Conservation (phyloP, 2,888 invertebrate genomes). For the Sesia bembeciformis region DNA sequence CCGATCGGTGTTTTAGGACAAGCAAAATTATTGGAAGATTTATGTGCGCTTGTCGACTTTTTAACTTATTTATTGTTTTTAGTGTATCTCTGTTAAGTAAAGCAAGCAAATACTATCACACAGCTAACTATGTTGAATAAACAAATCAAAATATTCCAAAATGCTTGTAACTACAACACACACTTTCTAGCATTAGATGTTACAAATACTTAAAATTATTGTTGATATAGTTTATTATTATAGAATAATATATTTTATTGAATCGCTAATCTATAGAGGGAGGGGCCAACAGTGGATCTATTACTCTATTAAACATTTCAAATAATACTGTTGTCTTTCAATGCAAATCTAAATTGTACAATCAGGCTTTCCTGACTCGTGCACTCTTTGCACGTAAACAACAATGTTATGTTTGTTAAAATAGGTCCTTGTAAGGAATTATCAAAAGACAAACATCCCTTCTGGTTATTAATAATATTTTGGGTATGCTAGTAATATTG, state of each 20-base stretch:
- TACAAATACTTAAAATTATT: neutral
- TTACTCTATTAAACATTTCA: too few species aligned
- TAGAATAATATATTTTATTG: too few species aligned
- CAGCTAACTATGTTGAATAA: constrained; percentile 12
- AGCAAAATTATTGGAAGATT: constrained; percentile 39
- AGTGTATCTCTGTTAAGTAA: constrained; percentile 25
- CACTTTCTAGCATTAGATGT: neutral
- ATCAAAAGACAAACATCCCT: neutral
- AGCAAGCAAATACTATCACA: constrained; percentile 57
- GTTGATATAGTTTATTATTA: too few species aligned
- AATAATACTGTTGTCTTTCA: too few species aligned
- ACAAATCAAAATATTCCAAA: neutral
- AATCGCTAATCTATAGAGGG: too few species aligned
- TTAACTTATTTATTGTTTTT: constrained; percentile 18
- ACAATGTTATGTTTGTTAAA: neutral
- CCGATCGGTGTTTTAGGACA: constrained; percentile 50
- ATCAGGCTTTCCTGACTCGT: too few species aligned
- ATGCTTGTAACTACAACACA: neutral
- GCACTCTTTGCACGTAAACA: too few species aligned
- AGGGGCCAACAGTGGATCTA: too few species aligned
- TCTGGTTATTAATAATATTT: neutral
- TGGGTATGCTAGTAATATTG: too few species aligned
- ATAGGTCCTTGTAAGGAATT: neutral
- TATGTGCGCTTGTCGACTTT: constrained; percentile 71
- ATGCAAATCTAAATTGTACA: too few species aligned